phyloP scores from a whole-genome alignment of 2,113 vertebrate genomes.

The Geococcyx californianus region DNA sequence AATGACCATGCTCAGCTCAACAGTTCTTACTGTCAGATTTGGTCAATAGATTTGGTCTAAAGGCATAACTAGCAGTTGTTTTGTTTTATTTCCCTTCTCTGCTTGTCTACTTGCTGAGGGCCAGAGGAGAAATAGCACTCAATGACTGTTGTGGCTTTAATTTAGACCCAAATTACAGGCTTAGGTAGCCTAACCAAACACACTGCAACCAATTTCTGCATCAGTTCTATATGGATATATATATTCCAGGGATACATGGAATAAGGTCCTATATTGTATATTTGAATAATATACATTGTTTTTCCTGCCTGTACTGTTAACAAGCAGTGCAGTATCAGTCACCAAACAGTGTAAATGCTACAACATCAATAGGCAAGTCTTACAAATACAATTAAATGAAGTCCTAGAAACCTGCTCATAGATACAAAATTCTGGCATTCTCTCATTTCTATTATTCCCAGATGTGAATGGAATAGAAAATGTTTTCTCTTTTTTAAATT shows the following conservation, averaged over 20 bases:
- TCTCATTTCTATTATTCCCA: not conserved
- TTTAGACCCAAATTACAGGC: not conserved
- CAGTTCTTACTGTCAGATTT: not conserved
- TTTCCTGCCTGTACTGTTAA: constrained; percentile 11
- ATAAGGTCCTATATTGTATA: not conserved
- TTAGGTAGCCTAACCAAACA: not conserved
- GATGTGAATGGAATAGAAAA: not conserved
- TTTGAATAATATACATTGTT: not conserved
- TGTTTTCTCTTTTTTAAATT: not conserved
- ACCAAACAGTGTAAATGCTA: not conserved
- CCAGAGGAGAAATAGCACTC: not conserved
- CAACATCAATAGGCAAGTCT: not conserved
- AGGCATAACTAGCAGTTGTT: not conserved
- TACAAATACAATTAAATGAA: not conserved
- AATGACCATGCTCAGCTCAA: not conserved
- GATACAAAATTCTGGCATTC: not conserved
- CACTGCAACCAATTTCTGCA: not conserved
- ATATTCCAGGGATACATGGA: not conserved
- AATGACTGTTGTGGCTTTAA: not conserved
- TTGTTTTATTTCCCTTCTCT: not conserved
- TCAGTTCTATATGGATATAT: not conserved
- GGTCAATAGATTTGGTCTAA: not conserved
- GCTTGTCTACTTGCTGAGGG: not conserved
- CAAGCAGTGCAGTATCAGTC: not conserved
- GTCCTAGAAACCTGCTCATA: not conserved